Conservation (phyloP, 2,888 invertebrate species). For the Autographa gamma region DNA sequence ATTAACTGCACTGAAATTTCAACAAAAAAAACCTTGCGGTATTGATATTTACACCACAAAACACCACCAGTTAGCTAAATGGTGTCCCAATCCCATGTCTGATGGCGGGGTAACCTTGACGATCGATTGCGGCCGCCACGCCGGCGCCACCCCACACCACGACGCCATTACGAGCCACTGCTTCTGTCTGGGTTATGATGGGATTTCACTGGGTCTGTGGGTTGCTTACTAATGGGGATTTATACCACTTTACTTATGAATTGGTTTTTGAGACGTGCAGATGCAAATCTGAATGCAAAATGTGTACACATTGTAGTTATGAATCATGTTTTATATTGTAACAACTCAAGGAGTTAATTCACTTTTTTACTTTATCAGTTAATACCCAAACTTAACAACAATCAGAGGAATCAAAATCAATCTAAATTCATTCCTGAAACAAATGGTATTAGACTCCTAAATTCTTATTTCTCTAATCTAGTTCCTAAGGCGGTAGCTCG, state of each 20-base stretch:
- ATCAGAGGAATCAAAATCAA: too few relatives aligned
- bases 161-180: slow-evolving; percentile 67
- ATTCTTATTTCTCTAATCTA: too few relatives aligned
- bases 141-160: slow-evolving; percentile 76
- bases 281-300: neutral
- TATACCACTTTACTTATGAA: neutral
- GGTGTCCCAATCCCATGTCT: slow-evolving; percentile 68
- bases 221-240: slow-evolving; percentile 12
- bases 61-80: slow-evolving; percentile 52
- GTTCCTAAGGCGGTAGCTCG: too few relatives aligned
- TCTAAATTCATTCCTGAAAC: too few relatives aligned
- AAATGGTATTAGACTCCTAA: too few relatives aligned
- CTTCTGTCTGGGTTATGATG: slow-evolving; percentile 54
- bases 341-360: too few relatives aligned
- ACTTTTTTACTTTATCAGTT: too few relatives aligned
- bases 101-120: slow-evolving; percentile 80
- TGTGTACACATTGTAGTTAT: neutral
- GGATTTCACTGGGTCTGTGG: slow-evolving; percentile 37
- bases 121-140: slow-evolving; percentile 81
- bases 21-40: slow-evolving; percentile 17
- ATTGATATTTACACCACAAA: slow-evolving; percentile 21
- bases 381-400: too few relatives aligned
- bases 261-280: neutral
- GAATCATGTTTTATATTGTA: too few relatives aligned
- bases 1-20: neutral